A percentile compares a stretch with the other conserved stretches of the same genome.
Evolutionary conservation across 2,888 invertebrate genomes (phyloP).

Genomic region (Emmelina monodactyla): DNA sequence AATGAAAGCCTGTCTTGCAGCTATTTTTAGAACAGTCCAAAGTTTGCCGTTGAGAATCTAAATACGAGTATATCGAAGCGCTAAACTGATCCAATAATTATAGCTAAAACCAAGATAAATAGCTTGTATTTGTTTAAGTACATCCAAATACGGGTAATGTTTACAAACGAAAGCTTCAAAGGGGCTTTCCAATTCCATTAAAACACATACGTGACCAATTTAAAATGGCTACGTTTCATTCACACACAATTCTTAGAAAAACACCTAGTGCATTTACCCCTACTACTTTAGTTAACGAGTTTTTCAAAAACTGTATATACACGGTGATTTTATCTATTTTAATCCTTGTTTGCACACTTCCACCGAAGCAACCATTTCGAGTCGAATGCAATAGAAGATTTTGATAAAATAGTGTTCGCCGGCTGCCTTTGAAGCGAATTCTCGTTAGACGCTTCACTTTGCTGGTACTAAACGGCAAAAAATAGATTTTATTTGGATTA

Average conservation of each 20-base stretch:
- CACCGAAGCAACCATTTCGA: constrained; percentile 25
- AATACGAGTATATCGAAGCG: too few species aligned
- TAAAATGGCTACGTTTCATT: constrained; percentile 15
- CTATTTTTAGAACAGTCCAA: too few species aligned
- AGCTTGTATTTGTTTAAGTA: background rate
- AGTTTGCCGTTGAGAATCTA: too few species aligned
- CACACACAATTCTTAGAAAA: too few species aligned
- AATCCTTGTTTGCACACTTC: constrained; percentile 33
- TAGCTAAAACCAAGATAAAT: background rate
- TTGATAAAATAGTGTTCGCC: constrained; percentile 30
- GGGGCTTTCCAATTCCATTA: too few species aligned
- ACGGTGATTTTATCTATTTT: constrained; percentile 16
- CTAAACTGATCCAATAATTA: too few species aligned
- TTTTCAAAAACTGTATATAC: too few species aligned
- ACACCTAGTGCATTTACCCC: too few species aligned
- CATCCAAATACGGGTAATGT: background rate
- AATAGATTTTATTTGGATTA: background rate
- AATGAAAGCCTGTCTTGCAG: too few species aligned
- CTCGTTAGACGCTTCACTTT: constrained; percentile 1
- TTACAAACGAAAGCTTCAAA: too few species aligned
- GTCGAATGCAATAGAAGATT: constrained; percentile 31
- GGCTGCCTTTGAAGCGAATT: constrained; percentile 20
- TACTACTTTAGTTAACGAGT: too few species aligned
- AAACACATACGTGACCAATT: background rate
- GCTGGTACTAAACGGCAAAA: background rate